Evolutionary conservation across 2,888 invertebrate genomes (phyloP), one percentile per base, ranked within the genome.

Genomic region (Uropetala carovei): DNA sequence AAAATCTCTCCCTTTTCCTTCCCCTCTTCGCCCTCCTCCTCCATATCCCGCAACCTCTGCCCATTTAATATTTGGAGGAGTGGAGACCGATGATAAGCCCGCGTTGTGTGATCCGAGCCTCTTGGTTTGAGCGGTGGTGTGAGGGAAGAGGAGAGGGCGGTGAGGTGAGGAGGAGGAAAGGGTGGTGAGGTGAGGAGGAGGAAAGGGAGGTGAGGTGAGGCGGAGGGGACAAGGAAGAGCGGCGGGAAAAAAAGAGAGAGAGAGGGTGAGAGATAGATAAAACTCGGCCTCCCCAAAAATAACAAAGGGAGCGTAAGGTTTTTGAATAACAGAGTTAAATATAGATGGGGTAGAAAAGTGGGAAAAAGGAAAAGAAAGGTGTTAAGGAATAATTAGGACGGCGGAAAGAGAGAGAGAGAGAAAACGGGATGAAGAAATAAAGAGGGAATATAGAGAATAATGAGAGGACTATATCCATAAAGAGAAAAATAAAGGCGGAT

Each of bases 1-100:
- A 75, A 27, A 85, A 84, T 84, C 16, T 59, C 86, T n/a, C 60
- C 16, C 16, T 59, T 59, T 16, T 60, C 60, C 86, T 59, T 5
- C 0, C 89, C 43, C 60, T 27, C 18, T n/a, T 14, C n/a, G n/a
- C 30, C 84, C 7, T 22, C 58, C 22, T 58, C 30, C 86, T 16
- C 86, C 18, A 27, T 10, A 11, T n/a, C 86, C 27, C 60, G 13
- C 30, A 59, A 86, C 86, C 60, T 86, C 86, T 59, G 60, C 86
- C 86, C 89, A 89, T 89, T 89, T 89, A 89, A 89, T 89, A 89
- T 89, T 89, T 89, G 89, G 89, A 89, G 89, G 89, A 89, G 89
- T 89, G 89, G 60, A 60, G 89, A 16, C 14, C 43, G 64, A 64
- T 30, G 89, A 89, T 89, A 89, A 89, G 89, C 89, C 43, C 64